Percentiles rank a stretch among this genome's conserved stretches.
These are phyloP conservation scores for Myopa testacea DNA, from an alignment of 2,888 invertebrate genomes.

Conservation along the genomic window DNA sequence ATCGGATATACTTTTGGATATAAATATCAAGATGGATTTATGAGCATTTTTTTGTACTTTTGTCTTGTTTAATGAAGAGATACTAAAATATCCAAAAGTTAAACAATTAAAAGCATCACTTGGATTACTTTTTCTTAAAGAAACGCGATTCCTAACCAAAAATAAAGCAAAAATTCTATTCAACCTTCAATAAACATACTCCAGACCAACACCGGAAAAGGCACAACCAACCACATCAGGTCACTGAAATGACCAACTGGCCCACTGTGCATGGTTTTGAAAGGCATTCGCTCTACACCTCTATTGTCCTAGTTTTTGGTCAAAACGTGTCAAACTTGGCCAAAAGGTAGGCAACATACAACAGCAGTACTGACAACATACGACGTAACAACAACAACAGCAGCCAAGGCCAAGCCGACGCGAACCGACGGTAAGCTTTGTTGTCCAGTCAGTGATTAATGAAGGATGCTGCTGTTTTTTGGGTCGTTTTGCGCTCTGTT, in stretches of 20 bases:
- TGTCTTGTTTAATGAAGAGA: not conserved
- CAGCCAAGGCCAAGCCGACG: not conserved
- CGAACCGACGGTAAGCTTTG: not conserved
- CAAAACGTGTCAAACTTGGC: not conserved
- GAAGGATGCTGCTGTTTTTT: not conserved
- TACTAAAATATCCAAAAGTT: not conserved
- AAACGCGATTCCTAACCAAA: too few relatives aligned
- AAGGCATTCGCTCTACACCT: not conserved
- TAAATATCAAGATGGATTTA: too few relatives aligned
- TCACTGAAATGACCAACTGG: constrained; percentile 16
- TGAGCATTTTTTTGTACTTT: too few relatives aligned
- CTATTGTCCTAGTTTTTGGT: constrained; percentile 15
- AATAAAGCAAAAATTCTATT: too few relatives aligned
- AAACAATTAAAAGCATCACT: too few relatives aligned
- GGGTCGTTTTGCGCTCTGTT: too few relatives aligned
- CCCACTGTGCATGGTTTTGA: constrained; percentile 2
- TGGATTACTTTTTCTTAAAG: too few relatives aligned
- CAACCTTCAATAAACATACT: too few relatives aligned
- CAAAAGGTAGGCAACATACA: not conserved
- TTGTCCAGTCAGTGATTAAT: constrained; percentile 15
- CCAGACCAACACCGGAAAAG: too few relatives aligned
- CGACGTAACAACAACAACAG: not conserved
- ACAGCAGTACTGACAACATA: not conserved
- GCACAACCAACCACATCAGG: not conserved
- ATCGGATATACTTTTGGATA: too few relatives aligned